Evolutionary conservation across 2,888 invertebrate species (phyloP), one percentile per base, ranked within the genome.

Genomic region (Amiota mariae): DNA sequence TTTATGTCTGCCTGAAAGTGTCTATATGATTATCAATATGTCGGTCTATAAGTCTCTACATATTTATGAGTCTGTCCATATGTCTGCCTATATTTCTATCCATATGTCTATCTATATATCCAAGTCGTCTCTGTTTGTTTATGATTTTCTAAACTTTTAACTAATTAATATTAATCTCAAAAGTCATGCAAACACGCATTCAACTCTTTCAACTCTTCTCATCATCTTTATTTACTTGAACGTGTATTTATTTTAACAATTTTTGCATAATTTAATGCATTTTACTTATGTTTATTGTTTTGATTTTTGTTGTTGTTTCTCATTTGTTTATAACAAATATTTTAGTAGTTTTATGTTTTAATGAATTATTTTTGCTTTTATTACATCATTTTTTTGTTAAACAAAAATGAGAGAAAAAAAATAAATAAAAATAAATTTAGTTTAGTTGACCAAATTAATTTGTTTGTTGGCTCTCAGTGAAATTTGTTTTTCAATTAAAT

Each of bases 211-310:
- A 46, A 49, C 24, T 54, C 11, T 15, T 63, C 66, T 66, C 49
- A 18, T 59, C 59, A 10, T 48, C 12, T 66, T 66, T 9, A 15
- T 66, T 46, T 68, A 11, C 36, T 12, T n/a, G 13, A 51, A 51
- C 64, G 49, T 51, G 49, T 70, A 56, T 64, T 51, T 54, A 61
- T 66, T 56, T 64, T 64, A 66, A 59, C 67, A 66, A 74, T 76
- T 77, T 36, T 84, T 81, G 81, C 81, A 81, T 79, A 81, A 80
- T 82, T 84, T 81, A 78, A 82, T 84, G 83, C 80, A 83, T 76
- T 82, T 80, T 74, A 73, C 71, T 74, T 72, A 67, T 67, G 56
- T 56, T 72, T 48, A 36, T 36, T 36, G 36, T 36, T 73, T 73
- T 75, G 71, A 20, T 49, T 74, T 54, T 74, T 70, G 73, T 49